A percentile compares a stretch with the other conserved stretches of the same genome.
Conservation (phyloP, 2,888 invertebrate genomes). For the Yponomeuta plumbellus region DNA sequence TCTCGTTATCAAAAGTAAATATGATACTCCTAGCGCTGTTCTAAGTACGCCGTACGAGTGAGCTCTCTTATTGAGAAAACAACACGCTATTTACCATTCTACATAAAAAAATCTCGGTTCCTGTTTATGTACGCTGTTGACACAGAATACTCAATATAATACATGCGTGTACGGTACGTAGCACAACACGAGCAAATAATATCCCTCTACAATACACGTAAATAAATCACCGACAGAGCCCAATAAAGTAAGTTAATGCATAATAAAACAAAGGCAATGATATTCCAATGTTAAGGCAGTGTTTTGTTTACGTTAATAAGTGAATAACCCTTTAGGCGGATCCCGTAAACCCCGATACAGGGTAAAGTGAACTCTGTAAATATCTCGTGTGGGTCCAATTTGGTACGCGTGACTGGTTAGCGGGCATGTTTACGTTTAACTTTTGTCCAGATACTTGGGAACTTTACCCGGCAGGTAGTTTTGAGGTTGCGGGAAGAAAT, state of each 20-base stretch:
- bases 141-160: not conserved
- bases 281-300: not conserved
- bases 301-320: conserved; percentile 3
- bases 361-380: conserved; percentile 19
- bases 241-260: conserved; percentile 1
- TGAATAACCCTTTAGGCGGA: not conserved
- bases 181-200: not conserved
- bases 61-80: not conserved
- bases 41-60: no score
- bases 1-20: conserved; percentile 49
- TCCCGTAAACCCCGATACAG: conserved; percentile 6
- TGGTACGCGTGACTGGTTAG: conserved; percentile 28
- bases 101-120: not conserved
- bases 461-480: conserved; percentile 4
- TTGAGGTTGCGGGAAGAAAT: not conserved
- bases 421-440: conserved; percentile 36
- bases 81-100: not conserved
- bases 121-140: not conserved
- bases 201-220: not conserved
- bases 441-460: conserved; percentile 27
- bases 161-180: not conserved
- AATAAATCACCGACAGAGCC: not conserved
- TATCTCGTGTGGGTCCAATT: conserved; percentile 24
- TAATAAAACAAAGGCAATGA: conserved; percentile 2
- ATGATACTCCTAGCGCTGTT: not conserved